Evolutionary conservation across 2,888 invertebrate species (phyloP).

Genomic region (Odontomyia ornata): DNA sequence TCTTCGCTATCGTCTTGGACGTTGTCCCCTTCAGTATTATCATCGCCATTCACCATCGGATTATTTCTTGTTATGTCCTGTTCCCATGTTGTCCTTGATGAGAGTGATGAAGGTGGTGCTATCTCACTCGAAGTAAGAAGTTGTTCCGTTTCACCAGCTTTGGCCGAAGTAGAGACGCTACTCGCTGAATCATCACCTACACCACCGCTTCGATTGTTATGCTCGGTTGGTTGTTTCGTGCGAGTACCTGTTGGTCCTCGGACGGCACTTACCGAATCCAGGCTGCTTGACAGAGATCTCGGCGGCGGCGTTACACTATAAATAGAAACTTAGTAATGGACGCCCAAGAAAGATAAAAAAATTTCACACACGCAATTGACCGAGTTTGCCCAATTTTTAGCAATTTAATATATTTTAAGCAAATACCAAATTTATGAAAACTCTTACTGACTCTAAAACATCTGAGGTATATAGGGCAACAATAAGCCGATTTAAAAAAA

Average conservation of each 20-base stretch:
- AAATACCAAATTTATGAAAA: too few species aligned
- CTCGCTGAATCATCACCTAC: slow-evolving; percentile 1
- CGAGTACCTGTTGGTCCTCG: slow-evolving; percentile 42
- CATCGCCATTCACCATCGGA: slow-evolving; percentile 36
- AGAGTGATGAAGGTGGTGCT: not conserved
- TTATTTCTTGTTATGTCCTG: not conserved
- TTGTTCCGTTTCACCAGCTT: slow-evolving; percentile 6
- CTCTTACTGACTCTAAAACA: too few species aligned
- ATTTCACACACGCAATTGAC: not conserved
- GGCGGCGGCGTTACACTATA: slow-evolving; percentile 56
- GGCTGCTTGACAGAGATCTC: slow-evolving; percentile 52
- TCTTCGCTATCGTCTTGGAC: slow-evolving; percentile 43
- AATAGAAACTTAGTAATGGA: slow-evolving; percentile 52
- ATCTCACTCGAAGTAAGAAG: slow-evolving; percentile 1
- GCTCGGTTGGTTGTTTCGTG: slow-evolving; percentile 18
- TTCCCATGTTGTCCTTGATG: slow-evolving; percentile 17
- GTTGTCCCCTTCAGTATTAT: slow-evolving; percentile 34
- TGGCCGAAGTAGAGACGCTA: not conserved
- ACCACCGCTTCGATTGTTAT: not conserved
- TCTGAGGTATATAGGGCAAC: too few species aligned
- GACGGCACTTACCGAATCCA: slow-evolving; percentile 53
- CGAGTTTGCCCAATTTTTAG: slow-evolving; percentile 6
- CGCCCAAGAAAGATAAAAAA: not conserved
- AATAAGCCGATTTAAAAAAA: too few species aligned
- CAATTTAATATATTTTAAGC: not conserved